Evolutionary conservation across 2,113 vertebrate species (phyloP), one percentile per base, ranked within the genome.

Genomic region (Anhinga rufa): DNA sequence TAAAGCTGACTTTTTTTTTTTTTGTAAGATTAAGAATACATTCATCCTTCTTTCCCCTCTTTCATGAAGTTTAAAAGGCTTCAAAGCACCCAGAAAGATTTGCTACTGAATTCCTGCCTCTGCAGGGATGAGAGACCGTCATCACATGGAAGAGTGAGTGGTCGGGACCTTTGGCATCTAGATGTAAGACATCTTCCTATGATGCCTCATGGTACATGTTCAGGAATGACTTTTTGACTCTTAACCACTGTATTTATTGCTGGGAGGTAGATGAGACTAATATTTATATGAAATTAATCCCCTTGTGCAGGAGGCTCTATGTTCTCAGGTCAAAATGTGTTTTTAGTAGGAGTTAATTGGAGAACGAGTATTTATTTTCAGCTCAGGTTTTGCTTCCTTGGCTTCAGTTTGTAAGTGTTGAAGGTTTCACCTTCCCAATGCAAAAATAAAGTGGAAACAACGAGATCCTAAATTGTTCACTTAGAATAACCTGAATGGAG

Each of bases 311-410:
- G 61, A 83, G 62, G 51, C 51, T 81, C 69, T 61, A 26, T 0
- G 2, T 29, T 82, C 65, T 34, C 48, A 13, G 55, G 40, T 14
- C 3, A 1, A 82, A 66, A 74, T 28, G 62, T 57, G 77, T 1
- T 86, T 89, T 94, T 12, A 83, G 66, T 18, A 26, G 51, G 75
- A 68, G 60, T 94, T 88, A 90, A 93, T 16, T 60, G 78, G 25
- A 69, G 68, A 77, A 65, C 0, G 5, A 77, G 34, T 69, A 49
- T 93, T 96, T 86, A 26, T 64, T 81, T 94, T 95, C 74, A 70
- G 81, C 89, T 88, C 62, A 80, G 82, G 68, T 95, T 97, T 97
- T 97, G 31, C 66, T 95, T 80, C 81, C 52, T 69, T 71, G 84
- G 71, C 86, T 87, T 55, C 28, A 38, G 60, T 83, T 80, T 68